phyloP scores from a whole-genome alignment of 2,797 vertebrate species.

The Aeoliscus strigatus region DNA sequence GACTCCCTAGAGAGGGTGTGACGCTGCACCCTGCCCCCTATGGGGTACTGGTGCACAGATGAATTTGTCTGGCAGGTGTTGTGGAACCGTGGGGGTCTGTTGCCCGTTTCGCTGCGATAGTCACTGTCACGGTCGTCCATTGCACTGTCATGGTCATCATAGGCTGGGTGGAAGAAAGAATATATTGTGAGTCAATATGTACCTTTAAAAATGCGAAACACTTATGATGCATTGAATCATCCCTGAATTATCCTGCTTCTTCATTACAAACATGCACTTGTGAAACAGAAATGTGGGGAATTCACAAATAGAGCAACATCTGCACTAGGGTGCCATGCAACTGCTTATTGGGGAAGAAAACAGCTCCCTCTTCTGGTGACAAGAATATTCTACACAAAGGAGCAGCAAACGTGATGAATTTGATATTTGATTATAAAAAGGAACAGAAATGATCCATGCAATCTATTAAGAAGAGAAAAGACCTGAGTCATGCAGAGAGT shows the following conservation, averaged over 20 bases:
- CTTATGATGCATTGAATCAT: too few relatives aligned
- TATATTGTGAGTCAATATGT: too few relatives aligned
- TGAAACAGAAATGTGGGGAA: background rate
- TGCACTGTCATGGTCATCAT: slow-evolving; percentile 90
- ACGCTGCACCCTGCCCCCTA: slow-evolving; percentile 75
- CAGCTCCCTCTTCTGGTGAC: slow-evolving; percentile 44
- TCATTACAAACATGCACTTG: background rate
- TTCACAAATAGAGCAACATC: background rate
- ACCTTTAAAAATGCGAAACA: too few relatives aligned
- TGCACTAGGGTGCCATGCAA: background rate
- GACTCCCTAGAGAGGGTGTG: slow-evolving; percentile 71
- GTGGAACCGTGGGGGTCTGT: slow-evolving; percentile 83
- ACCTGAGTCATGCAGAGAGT: too few relatives aligned
- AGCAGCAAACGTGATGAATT: background rate
- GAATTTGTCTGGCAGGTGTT: slow-evolving; percentile 87
- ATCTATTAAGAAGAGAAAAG: slow-evolving; percentile 2
- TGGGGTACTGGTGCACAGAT: slow-evolving; percentile 87
- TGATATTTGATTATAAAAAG: background rate
- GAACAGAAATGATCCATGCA: slow-evolving; percentile 45
- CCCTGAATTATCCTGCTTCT: background rate
- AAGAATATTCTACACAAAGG: slow-evolving; percentile 11
- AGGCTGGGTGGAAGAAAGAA: slow-evolving; percentile 72
- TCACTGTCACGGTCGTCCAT: slow-evolving; percentile 91
- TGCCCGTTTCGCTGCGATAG: slow-evolving; percentile 89
- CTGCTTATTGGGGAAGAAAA: background rate